Conservation (phyloP, 2,113 vertebrate genomes). For the Monopterus albus region DNA sequence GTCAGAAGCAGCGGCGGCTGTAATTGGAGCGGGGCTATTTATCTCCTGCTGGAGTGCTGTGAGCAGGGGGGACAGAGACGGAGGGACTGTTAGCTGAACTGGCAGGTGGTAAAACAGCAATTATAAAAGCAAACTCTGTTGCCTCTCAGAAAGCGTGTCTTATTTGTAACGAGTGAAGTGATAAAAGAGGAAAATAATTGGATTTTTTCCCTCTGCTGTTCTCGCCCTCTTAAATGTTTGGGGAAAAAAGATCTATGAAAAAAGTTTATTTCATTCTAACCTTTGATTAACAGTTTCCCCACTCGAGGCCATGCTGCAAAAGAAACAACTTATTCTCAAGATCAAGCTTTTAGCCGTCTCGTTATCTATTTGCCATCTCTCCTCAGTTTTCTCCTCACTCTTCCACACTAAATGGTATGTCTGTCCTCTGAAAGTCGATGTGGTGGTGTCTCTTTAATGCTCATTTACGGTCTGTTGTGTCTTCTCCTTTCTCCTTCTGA, state of each 20-base stretch:
- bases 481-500: not conserved
- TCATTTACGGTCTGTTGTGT: constrained; percentile 46
- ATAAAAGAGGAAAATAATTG: constrained; percentile 79
- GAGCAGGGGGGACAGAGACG: constrained; percentile 44
- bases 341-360: constrained; percentile 75
- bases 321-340: constrained; percentile 72
- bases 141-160: constrained; percentile 69
- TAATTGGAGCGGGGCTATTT: constrained; percentile 67
- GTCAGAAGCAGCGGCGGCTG: constrained; percentile 7
- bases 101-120: constrained; percentile 79
- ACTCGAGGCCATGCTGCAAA: constrained; percentile 59
- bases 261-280: constrained; percentile 74
- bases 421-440: constrained; percentile 41
- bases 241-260: constrained; percentile 73
- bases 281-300: constrained; percentile 73
- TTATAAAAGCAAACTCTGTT: constrained; percentile 77
- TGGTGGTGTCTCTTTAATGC: constrained; percentile 28
- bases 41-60: constrained; percentile 40
- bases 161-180: constrained; percentile 74
- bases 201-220: constrained; percentile 58
- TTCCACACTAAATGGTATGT: constrained; percentile 30
- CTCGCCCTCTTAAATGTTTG: constrained; percentile 64
- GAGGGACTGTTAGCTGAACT: constrained; percentile 68
- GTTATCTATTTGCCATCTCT: constrained; percentile 71
- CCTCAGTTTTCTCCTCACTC: constrained; percentile 3